phyloP scores from a whole-genome alignment of 2,113 vertebrate genomes.

The Vicugna pacos region DNA sequence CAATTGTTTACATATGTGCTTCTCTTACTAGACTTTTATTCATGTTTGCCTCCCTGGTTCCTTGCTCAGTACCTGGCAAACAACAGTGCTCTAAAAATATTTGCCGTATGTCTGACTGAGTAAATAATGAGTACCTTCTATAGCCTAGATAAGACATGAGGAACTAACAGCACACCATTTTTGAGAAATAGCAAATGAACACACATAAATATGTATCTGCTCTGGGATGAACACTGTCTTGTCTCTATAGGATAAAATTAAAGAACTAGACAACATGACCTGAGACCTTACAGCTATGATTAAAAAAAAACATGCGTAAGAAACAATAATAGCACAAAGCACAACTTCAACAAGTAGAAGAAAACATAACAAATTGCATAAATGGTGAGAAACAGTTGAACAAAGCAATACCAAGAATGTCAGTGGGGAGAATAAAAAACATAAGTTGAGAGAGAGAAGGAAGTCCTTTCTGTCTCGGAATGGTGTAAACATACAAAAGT shows the following conservation, averaged over 20 bases:
- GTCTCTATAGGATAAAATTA: not conserved
- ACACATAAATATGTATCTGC: not conserved
- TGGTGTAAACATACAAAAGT: not conserved
- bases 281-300: not conserved
- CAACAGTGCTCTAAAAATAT: not conserved
- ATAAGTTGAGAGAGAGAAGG: not conserved
- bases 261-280: not conserved
- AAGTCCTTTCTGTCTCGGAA: not conserved
- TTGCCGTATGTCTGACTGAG: not conserved
- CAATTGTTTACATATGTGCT: not conserved
- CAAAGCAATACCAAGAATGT: not conserved
- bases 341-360: not conserved
- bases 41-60: not conserved
- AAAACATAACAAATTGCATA: not conserved
- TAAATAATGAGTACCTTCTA: not conserved
- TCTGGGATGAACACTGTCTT: not conserved
- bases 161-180: not conserved
- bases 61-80: not conserved
- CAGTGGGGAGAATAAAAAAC: not conserved
- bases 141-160: not conserved
- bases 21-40: conserved; percentile 3
- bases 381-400: not conserved
- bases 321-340: not conserved
- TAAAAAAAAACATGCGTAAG: not conserved
- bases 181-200: not conserved